Evolutionary conservation across 2,113 vertebrate species (phyloP).

Genomic region (Cichladusa arquata): DNA sequence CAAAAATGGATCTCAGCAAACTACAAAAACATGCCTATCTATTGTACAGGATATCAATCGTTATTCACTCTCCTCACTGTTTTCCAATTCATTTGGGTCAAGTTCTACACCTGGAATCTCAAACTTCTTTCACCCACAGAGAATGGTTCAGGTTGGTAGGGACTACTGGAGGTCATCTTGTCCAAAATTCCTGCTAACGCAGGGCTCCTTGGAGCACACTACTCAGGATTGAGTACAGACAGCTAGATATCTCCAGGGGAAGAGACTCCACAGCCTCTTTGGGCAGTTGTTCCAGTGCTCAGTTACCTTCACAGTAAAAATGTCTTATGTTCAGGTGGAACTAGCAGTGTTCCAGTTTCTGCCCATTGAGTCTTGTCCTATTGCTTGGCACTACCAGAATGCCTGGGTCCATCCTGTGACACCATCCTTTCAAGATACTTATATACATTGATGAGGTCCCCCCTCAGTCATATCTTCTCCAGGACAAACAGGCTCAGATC

Average conservation of each 20-base stretch:
- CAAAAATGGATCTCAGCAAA: neutral
- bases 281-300: neutral
- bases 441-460: neutral
- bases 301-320: neutral
- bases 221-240: neutral
- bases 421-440: neutral
- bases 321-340: neutral
- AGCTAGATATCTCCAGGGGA: neutral
- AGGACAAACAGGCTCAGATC: neutral
- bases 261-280: neutral
- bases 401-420: neutral
- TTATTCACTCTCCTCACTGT: neutral
- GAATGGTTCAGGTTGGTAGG: neutral
- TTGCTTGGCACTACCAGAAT: neutral
- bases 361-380: neutral
- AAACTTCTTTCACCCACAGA: neutral
- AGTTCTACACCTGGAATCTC: neutral
- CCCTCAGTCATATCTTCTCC: neutral
- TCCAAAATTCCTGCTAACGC: accelerated
- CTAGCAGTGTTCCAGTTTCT: neutral
- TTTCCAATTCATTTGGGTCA: neutral
- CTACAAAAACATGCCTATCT: neutral
- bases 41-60: neutral
- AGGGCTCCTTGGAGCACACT: accelerated
- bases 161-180: neutral